These are phyloP conservation scores for Altica lythri DNA, from an alignment of 2,888 invertebrate genomes.

Conservation along the genomic window DNA sequence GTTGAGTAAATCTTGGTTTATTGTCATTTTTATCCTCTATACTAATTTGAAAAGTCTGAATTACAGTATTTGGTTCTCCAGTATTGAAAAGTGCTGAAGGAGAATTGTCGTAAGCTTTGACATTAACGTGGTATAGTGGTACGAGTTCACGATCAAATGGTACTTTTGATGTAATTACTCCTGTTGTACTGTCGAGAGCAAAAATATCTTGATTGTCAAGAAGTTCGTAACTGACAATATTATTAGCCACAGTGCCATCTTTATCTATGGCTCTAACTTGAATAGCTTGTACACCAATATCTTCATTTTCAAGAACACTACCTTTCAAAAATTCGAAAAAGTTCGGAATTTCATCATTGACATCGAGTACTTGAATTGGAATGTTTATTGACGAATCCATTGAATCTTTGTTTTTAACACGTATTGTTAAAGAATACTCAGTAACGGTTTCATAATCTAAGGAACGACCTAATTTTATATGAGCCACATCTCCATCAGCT, in stretches of 20 bases:
- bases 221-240: slow-evolving; percentile 80
- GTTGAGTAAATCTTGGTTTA: slow-evolving; percentile 83
- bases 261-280: slow-evolving; percentile 82
- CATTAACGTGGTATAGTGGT: slow-evolving; percentile 83
- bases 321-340: slow-evolving; percentile 83
- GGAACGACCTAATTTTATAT: slow-evolving; percentile 74
- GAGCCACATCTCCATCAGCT: slow-evolving; percentile 69
- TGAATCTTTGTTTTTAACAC: slow-evolving; percentile 80
- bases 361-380: slow-evolving; percentile 80
- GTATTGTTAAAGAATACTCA: slow-evolving; percentile 81
- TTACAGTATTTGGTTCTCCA: slow-evolving; percentile 73
- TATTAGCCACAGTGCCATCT: slow-evolving; percentile 83
- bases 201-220: slow-evolving; percentile 73
- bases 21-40: slow-evolving; percentile 98
- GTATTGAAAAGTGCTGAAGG: slow-evolving; percentile 73
- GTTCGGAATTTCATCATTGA: slow-evolving; percentile 88
- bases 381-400: slow-evolving; percentile 80
- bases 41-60: slow-evolving; percentile 85
- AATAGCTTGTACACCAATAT: slow-evolving; percentile 82
- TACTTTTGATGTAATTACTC: slow-evolving; percentile 81
- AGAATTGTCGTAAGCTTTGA: slow-evolving; percentile 85
- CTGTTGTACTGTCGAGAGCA: slow-evolving; percentile 80
- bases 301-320: slow-evolving; percentile 84
- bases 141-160: slow-evolving; percentile 86
- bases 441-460: slow-evolving; percentile 86